Base-by-base conservation (phyloP, 1,140 invertebrate species). In the Zophobas morio region DNA sequence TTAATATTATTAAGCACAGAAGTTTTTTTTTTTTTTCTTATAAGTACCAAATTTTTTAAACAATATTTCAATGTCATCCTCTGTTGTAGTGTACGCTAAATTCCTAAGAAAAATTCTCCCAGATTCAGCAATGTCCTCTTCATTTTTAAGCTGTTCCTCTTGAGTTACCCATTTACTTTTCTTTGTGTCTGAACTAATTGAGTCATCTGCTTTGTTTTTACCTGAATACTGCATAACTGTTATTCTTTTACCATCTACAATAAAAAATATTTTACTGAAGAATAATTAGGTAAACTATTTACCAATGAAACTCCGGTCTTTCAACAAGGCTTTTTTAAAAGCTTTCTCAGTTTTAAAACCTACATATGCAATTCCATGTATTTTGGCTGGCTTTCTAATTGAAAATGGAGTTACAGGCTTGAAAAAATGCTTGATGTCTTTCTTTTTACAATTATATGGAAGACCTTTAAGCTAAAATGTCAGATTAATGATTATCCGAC, bases 21-120 rank as follows among this genome's bases (percentile, higher is more conserved):
- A 60, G 4, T 33, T 71, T 60, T 60, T 35, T 5, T 60, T 60
- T 37, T 33, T 60, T 6, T 56, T 5, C 3, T 46, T 46, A 76
- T 47, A 71, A 71, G 86, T 88, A 95, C 96, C 97, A 91, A 91
- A 98, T 88, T 94, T 93, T 85, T 93, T 90, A 90, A 99, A 99
- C 0, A 97, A 80, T 79, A 90, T 86, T 83, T 93, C 92, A 6
- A 99, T 84, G 82, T 99, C 96, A 78, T 96, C 93, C 88, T 99
- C 97, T 0, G 92, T 97, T 1, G 93, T 92, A 0, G 93, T 91
- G 86, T 98, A 99, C 0, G 96, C 87, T 20, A 99, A 88, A 90
- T 99, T 99, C 79, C 99, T 89, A 6, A 99, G 89, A 90, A 98
- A 99, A 80, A 99, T 94, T 80, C 94, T 91, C 1, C 98, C 98